Evolutionary conservation across 2,113 vertebrate species (phyloP).

Genomic region (Turnix velox): DNA sequence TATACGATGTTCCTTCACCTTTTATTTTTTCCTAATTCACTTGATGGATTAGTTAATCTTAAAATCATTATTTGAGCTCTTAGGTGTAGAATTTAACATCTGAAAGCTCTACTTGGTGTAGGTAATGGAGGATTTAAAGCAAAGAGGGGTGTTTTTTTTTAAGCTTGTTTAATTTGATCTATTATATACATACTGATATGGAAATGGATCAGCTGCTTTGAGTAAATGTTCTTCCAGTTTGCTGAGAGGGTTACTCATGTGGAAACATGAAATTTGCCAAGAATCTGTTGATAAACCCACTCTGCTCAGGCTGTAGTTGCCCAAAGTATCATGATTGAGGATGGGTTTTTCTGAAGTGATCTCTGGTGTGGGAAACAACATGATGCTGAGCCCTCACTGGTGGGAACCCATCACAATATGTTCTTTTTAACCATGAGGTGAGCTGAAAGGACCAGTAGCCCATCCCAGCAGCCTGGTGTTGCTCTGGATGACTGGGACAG

Average conservation of each 20-base stretch:
- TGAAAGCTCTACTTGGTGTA: not conserved
- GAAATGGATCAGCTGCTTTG: not conserved
- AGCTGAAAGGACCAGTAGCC: not conserved
- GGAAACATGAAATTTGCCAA: not conserved
- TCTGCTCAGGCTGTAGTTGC: not conserved
- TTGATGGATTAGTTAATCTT: not conserved
- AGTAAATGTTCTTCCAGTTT: not conserved
- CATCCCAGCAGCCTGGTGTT: rapidly evolving
- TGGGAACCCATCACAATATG: not conserved
- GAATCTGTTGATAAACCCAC: not conserved
- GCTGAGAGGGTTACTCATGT: not conserved
- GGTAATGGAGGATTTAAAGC: not conserved
- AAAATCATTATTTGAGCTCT: not conserved
- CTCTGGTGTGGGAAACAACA: not conserved
- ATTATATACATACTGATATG: not conserved
- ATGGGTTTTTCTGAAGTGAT: not conserved
- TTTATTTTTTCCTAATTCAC: not conserved
- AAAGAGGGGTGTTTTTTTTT: not conserved
- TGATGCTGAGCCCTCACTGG: not conserved
- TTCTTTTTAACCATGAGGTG: rapidly evolving
- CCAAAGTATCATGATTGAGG: not conserved
- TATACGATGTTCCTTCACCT: not conserved
- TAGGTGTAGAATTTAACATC: not conserved
- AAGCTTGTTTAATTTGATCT: not conserved
- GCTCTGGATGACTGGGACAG: not conserved